These are phyloP conservation scores for Anabas testudineus DNA, from an alignment of 2,797 vertebrate species.

Conservation along the genomic window DNA sequence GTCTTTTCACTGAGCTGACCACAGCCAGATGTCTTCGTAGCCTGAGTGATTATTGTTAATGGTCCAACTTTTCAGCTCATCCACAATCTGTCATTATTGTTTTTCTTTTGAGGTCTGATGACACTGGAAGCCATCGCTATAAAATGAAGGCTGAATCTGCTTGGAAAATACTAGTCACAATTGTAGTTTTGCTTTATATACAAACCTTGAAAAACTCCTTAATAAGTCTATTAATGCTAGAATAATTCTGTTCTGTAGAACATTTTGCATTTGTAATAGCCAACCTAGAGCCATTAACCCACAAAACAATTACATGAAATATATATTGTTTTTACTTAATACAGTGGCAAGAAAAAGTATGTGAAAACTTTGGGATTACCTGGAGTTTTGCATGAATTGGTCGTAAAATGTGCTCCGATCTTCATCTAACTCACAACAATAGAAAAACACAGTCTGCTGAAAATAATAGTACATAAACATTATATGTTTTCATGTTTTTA, in stretches of 20 bases:
- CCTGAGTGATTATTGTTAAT: constrained; percentile 45
- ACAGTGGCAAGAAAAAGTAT: no score
- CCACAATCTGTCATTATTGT: constrained; percentile 19
- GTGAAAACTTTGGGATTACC: no score
- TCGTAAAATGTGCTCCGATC: no score
- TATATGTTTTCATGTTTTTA: no score
- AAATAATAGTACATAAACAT: no score
- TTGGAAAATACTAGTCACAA: constrained; percentile 10
- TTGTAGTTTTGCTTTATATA: constrained; percentile 10
- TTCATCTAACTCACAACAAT: no score
- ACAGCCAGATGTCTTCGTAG: constrained; percentile 21
- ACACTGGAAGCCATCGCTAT: constrained; percentile 10
- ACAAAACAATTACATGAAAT: constrained; percentile 1
- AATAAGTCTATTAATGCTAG: not conserved
- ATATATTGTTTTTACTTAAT: no score
- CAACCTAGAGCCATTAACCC: not conserved
- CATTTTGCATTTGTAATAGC: not conserved
- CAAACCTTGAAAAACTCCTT: not conserved
- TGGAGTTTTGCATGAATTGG: no score
- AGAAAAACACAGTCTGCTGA: no score
- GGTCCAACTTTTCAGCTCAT: constrained; percentile 24
- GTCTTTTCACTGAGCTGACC: constrained; percentile 15
- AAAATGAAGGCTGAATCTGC: constrained; percentile 26
- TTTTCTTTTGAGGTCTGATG: constrained; percentile 17
- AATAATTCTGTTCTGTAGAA: not conserved